Percentiles rank a stretch among this genome's conserved stretches.
Evolutionary conservation across 2,888 invertebrate genomes (phyloP).

Genomic region (Lordiphosa fenestrarum): DNA sequence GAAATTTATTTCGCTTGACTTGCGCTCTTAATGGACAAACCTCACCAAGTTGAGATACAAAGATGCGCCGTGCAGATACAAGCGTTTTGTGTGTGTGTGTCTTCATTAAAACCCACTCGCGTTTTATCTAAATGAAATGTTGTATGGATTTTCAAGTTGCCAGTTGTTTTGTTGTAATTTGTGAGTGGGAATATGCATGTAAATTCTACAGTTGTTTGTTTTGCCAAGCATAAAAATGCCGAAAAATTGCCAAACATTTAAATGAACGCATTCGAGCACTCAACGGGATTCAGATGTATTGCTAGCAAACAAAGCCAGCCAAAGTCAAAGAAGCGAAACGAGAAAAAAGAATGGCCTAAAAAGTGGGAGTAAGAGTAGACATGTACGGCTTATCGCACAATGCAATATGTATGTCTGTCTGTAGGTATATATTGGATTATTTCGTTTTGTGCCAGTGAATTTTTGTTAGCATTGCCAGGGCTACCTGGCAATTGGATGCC

Average conservation of each 20-base stretch:
- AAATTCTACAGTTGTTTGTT: slow-evolving; percentile 56
- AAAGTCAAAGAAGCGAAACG: slow-evolving; percentile 14
- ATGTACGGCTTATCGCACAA: slow-evolving; percentile 62
- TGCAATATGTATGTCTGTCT: slow-evolving; percentile 55
- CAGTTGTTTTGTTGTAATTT: slow-evolving; percentile 35
- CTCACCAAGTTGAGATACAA: too few relatives aligned
- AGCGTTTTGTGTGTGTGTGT: slow-evolving; percentile 10
- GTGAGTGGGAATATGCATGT: slow-evolving; percentile 31
- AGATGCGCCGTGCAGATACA: slow-evolving; percentile 4
- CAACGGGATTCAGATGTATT: slow-evolving; percentile 27
- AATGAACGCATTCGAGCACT: slow-evolving; percentile 55
- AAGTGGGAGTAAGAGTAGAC: slow-evolving; percentile 14
- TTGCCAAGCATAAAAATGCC: slow-evolving; percentile 65
- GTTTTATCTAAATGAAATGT: slow-evolving; percentile 52
- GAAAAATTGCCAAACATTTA: slow-evolving; percentile 70
- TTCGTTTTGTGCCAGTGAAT: slow-evolving; percentile 46
- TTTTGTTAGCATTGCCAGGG: slow-evolving; percentile 17
- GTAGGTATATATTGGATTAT: slow-evolving; percentile 63
- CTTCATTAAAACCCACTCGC: slow-evolving; percentile 1
- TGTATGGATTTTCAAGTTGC: slow-evolving; percentile 37
- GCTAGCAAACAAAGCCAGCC: slow-evolving; percentile 32
- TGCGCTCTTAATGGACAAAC: neutral
- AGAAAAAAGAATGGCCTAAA: slow-evolving; percentile 20
- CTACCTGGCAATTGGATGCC: slow-evolving; percentile 4
- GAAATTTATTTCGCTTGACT: slow-evolving; percentile 3